Evolutionary conservation across 1,140 invertebrate species (phyloP).

Genomic region (Penaeus chinensis): DNA sequence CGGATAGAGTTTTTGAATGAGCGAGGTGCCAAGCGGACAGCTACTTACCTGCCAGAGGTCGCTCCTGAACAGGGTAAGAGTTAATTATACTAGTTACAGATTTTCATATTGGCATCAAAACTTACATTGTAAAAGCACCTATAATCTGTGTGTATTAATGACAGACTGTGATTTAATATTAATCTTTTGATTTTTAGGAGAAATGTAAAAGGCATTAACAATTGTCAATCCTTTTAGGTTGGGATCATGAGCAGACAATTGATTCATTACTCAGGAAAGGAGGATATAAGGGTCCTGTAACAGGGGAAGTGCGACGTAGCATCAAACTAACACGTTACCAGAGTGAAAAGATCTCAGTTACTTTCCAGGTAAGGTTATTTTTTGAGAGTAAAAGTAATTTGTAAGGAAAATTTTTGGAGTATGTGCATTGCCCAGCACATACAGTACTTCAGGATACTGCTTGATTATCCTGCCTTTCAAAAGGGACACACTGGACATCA

Average conservation of each 20-base stretch:
- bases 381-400: not conserved
- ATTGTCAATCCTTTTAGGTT: slow-evolving; percentile 75
- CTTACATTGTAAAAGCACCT: too few relatives aligned
- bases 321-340: slow-evolving; percentile 96
- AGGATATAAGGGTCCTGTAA: slow-evolving; percentile 93
- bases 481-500: too few relatives aligned
- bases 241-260: slow-evolving; percentile 97
- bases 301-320: slow-evolving; percentile 84
- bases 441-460: too few relatives aligned
- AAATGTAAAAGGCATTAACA: not conserved
- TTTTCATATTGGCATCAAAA: not conserved
- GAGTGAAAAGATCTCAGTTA: slow-evolving; percentile 85
- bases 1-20: slow-evolving; percentile 97
- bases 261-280: slow-evolving; percentile 97
- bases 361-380: slow-evolving; percentile 75
- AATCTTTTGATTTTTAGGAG: slow-evolving; percentile 8
- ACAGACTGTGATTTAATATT: not conserved
- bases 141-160: too few relatives aligned
- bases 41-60: slow-evolving; percentile 98
- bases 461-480: too few relatives aligned
- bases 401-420: too few relatives aligned
- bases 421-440: too few relatives aligned
- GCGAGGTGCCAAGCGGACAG: slow-evolving; percentile 92
- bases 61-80: slow-evolving; percentile 93
- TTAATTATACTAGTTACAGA: not conserved